phyloP scores from a whole-genome alignment of 2,888 invertebrate species.

The Spisula subtruncata region DNA sequence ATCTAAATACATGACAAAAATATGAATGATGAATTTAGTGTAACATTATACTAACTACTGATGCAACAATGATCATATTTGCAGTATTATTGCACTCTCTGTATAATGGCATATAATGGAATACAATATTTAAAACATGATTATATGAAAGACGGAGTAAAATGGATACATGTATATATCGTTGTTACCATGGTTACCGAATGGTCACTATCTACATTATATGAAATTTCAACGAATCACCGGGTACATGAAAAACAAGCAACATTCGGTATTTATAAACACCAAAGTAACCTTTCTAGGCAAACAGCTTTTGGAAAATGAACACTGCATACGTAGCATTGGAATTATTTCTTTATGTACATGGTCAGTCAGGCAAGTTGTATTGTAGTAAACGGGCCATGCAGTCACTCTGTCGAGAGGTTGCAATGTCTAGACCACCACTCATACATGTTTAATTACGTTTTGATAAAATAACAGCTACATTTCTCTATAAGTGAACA shows the following conservation, averaged over 20 bases:
- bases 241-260: neutral
- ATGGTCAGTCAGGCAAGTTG: no score
- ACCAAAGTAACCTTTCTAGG: no score
- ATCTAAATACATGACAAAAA: no score
- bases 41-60: neutral
- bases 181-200: constrained; percentile 1
- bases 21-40: neutral
- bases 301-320: no score
- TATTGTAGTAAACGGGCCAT: no score
- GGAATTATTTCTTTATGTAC: no score
- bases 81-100: neutral
- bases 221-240: neutral
- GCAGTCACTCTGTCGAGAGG: no score
- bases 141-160: neutral
- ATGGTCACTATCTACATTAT: neutral
- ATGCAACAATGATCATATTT: neutral
- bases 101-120: neutral
- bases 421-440: no score
- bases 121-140: neutral
- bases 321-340: no score
- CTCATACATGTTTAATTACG: no score
- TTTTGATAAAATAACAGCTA: no score
- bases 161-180: neutral
- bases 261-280: neutral
- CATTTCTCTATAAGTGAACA: no score